Evolutionary conservation across 2,888 invertebrate species (phyloP).

Genomic region (Melitaea athalia): DNA sequence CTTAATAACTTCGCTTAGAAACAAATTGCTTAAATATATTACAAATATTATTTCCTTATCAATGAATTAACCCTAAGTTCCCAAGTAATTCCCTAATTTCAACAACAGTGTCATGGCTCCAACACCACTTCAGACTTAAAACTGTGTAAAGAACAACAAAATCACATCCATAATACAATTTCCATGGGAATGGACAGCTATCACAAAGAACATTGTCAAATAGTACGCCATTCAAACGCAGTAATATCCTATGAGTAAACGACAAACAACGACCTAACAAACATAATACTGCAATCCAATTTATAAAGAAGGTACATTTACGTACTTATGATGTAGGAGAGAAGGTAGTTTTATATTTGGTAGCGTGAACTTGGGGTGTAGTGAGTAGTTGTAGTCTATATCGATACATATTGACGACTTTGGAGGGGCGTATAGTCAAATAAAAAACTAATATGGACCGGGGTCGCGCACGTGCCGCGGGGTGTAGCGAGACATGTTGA

Average conservation of each 20-base stretch:
- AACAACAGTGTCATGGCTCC: slow-evolving; percentile 9
- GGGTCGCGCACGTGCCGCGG: slow-evolving; percentile 64
- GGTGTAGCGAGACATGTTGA: slow-evolving; percentile 62
- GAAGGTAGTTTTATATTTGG: slow-evolving; percentile 17
- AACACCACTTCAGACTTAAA: slow-evolving; percentile 34
- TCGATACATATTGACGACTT: slow-evolving; percentile 77
- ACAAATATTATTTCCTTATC: too few relatives aligned
- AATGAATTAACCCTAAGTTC: background rate
- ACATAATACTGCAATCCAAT: slow-evolving; percentile 38
- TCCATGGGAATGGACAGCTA: slow-evolving; percentile 62
- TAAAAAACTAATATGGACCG: slow-evolving; percentile 76
- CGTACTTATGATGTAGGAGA: slow-evolving; percentile 23
- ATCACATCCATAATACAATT: slow-evolving; percentile 58
- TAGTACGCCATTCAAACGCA: slow-evolving; percentile 57
- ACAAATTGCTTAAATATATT: too few relatives aligned
- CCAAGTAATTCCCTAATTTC: background rate
- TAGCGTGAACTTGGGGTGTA: background rate
- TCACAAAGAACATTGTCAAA: slow-evolving; percentile 64
- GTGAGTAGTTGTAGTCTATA: slow-evolving; percentile 39
- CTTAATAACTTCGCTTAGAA: too few relatives aligned
- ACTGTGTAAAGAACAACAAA: slow-evolving; percentile 54
- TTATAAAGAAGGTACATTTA: background rate
- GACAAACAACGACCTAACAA: slow-evolving; percentile 52
- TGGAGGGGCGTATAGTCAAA: slow-evolving; percentile 71
- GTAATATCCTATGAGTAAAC: slow-evolving; percentile 73